Conservation (phyloP, 2,888 invertebrate species). For the Volucella inflata region DNA sequence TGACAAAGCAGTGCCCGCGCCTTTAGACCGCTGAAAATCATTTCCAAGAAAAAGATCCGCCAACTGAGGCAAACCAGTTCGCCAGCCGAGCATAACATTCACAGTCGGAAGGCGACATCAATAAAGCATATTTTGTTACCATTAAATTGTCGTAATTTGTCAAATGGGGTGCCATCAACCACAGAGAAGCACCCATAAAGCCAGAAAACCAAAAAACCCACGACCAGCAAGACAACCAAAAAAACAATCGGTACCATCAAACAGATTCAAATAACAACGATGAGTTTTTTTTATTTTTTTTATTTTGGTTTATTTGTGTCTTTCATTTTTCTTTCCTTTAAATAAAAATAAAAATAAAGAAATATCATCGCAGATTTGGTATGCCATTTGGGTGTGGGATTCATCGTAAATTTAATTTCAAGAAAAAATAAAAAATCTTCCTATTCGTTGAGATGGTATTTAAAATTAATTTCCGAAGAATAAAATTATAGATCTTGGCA, state of each 20-base stretch:
- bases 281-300: constrained; percentile 4
- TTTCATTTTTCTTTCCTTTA: constrained; percentile 15
- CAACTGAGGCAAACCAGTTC: not conserved
- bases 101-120: constrained; percentile 43
- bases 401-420: constrained; percentile 42
- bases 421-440: constrained; percentile 9
- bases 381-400: constrained; percentile 28
- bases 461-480: constrained; percentile 16
- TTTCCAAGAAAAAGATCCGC: constrained; percentile 38
- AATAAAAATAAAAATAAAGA: not conserved
- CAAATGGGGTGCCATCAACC: constrained; percentile 47
- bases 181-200: constrained; percentile 34
- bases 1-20: constrained; percentile 29
- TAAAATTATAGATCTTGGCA: constrained; percentile 11
- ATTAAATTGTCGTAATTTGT: constrained; percentile 72
- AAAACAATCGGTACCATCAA: constrained; percentile 12
- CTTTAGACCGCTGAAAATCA: constrained; percentile 32
- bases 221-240: not conserved
- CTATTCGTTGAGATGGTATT: not conserved
- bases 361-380: constrained; percentile 34
- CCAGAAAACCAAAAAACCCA: too few species aligned
- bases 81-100: constrained; percentile 22
- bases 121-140: constrained; percentile 70
- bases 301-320: not conserved
- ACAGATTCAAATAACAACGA: constrained; percentile 45